Conservation (phyloP, 2,113 vertebrate genomes). For the Solea senegalensis region DNA sequence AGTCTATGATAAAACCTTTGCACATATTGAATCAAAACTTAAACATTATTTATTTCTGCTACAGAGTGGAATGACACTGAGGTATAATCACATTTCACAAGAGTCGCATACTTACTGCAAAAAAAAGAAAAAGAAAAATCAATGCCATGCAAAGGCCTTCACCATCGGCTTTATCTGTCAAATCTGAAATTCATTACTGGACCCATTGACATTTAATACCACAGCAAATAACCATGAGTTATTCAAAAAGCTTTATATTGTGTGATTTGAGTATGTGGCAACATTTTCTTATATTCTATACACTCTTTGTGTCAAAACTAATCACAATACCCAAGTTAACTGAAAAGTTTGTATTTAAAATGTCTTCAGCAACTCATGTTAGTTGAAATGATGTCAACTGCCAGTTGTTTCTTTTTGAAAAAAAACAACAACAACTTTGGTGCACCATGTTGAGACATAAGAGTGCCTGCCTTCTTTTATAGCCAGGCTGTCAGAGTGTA, state of each 20-base stretch:
- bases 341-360: conserved; percentile 20
- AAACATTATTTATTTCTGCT: conserved; percentile 6
- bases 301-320: neutral
- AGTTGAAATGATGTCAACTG: conserved; percentile 9
- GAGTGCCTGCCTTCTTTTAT: conserved; percentile 67
- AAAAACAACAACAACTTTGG: conserved; percentile 8
- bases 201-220: conserved; percentile 4
- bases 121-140: neutral
- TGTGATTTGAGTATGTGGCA: neutral
- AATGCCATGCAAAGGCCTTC: conserved; percentile 16
- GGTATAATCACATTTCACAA: conserved; percentile 9
- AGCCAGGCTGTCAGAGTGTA: conserved; percentile 74
- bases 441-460: conserved; percentile 41
- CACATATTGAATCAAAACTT: conserved; percentile 34
- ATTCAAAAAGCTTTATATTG: conserved; percentile 4
- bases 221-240: conserved; percentile 28
- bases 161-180: conserved; percentile 11
- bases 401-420: conserved; percentile 17
- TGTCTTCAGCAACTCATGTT: conserved; percentile 1
- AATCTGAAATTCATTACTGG: conserved; percentile 24
- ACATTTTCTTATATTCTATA: neutral
- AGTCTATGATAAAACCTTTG: conserved; percentile 42
- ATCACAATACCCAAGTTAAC: conserved; percentile 12
- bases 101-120: conserved; percentile 8
- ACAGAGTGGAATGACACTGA: conserved; percentile 18